Base-by-base conservation (phyloP, 2,888 invertebrate species). In the Furcula furcula region DNA sequence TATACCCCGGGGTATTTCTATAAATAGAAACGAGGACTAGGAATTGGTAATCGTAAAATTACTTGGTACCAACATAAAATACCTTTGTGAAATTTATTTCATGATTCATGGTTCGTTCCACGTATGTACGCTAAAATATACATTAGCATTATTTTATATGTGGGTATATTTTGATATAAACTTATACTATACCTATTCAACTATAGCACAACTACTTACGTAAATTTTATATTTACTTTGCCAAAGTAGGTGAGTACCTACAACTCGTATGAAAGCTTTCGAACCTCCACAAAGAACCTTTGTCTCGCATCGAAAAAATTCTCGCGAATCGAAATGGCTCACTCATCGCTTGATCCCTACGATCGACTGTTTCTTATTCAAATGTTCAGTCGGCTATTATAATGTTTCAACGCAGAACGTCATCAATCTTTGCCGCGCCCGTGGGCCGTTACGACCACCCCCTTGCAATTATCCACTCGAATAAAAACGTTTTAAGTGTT, bases 401-500 rank as follows among this genome's bases (percentile, higher is more conserved):
- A 82, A 81, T 80, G 78, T 78, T 78, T 73, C 65, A 73, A 72
- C 76, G 73, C 75, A 73, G 79, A 75, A 74, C 75, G 67, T 76
- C 79, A 85, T 86, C 85, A 86, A 86, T 86, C 85, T 84, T 80
- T 56, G 71, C 72, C 60, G 69, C 68, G 76, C 70, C 73, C 70
- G 78, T 77, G 76, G 65, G 65, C 76, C 82, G 76, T 84, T 84
- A 84, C 70, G 63, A 66, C 66, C 76, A 65, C 83, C 80, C 79
- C 75, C 75, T 76, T 74, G 82, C 83, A 83, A 86, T 85, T 83
- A 85, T 85, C 81, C 81, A 81, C 78, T 76, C 76, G 84, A 83
- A 85, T 85, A 85, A 84, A 85, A 86, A 85, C 84, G 78, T 80
- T 84, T 83, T 83, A 84, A 84, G 83, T 84, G 85, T 85, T 85